Conservation (phyloP, 2,113 vertebrate species). For the Suricata suricatta region DNA sequence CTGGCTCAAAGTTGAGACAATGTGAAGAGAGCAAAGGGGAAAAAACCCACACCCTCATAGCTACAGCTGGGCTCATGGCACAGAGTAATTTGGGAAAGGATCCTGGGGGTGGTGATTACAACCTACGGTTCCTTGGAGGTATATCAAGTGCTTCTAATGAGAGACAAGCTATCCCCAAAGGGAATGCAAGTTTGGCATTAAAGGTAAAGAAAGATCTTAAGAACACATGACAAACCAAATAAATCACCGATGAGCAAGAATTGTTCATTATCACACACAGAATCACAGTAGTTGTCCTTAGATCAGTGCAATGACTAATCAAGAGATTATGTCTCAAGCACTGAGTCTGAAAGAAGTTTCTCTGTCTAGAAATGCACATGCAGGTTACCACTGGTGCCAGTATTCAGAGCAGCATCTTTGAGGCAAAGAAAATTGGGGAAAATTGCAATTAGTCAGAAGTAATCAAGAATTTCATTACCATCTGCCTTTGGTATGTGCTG, state of each 20-base stretch:
- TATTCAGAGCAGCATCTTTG: neutral
- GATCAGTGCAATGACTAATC: neutral
- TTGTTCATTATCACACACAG: neutral
- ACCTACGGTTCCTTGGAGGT: neutral
- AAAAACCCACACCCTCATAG: conserved; percentile 9
- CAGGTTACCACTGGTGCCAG: neutral
- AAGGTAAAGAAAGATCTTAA: neutral
- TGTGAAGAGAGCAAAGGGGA: conserved; percentile 56
- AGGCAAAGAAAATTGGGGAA: neutral
- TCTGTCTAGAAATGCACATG: neutral
- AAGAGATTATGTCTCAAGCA: neutral
- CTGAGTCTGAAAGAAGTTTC: neutral
- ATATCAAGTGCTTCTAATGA: neutral
- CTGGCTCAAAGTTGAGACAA: conserved; percentile 71
- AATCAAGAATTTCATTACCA: neutral
- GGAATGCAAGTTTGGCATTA: neutral
- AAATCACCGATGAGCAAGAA: neutral
- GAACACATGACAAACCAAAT: neutral
- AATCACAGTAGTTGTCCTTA: neutral
- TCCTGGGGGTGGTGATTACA: neutral
- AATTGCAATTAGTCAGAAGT: neutral
- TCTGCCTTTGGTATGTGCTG: neutral
- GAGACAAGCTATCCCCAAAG: neutral
- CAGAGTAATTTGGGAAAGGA: conserved; percentile 59
- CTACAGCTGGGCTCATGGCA: neutral